Conservation (phyloP, 2,888 invertebrate species). For the Lumbricus terrestris region DNA sequence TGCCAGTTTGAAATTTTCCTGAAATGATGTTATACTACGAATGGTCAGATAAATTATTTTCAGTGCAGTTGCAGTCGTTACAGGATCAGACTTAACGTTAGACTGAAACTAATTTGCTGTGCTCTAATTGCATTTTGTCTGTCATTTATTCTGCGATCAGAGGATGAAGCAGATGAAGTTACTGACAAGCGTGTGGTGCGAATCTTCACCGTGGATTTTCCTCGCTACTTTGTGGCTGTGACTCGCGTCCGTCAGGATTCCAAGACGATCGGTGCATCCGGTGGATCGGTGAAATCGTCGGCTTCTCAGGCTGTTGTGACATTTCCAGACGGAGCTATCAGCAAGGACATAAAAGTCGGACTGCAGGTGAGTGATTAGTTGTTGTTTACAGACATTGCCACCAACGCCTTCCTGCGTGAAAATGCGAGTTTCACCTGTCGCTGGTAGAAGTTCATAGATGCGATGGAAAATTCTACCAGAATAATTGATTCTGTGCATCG, state of each 20-base stretch:
- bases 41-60: background rate
- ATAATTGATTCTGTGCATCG: too few relatives aligned
- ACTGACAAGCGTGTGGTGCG: conserved; percentile 81
- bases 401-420: background rate
- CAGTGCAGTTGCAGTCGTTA: background rate
- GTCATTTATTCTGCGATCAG: conserved; percentile 61
- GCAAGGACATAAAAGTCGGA: conserved; percentile 99
- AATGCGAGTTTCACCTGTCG: background rate
- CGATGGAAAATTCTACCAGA: background rate
- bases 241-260: conserved; percentile 86
- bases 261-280: conserved; percentile 81
- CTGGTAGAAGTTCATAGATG: background rate
- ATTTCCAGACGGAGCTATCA: conserved; percentile 96
- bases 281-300: conserved; percentile 96
- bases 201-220: conserved; percentile 96
- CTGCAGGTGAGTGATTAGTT: conserved; percentile 78
- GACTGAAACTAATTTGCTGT: background rate
- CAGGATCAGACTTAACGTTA: background rate
- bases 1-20: background rate
- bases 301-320: conserved; percentile 99
- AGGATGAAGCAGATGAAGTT: background rate
- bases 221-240: conserved; percentile 98
- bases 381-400: background rate
- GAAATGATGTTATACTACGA: background rate
- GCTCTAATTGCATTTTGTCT: background rate